These are phyloP conservation scores for Lampropteryx suffumata DNA, from an alignment of 2,888 invertebrate species.

Conservation along the genomic window DNA sequence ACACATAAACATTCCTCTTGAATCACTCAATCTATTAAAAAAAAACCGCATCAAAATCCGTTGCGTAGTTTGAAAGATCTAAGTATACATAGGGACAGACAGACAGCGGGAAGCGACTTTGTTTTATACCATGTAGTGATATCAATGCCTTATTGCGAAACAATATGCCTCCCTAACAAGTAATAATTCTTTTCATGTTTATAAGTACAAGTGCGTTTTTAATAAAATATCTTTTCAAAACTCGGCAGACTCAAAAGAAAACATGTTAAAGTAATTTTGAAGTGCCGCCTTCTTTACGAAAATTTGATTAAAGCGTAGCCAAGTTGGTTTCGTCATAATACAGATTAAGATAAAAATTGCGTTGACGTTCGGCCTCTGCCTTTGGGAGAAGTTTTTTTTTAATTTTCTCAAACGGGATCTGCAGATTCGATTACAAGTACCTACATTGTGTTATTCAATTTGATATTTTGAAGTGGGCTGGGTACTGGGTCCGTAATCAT, in stretches of 20 bases:
- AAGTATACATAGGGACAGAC: no score
- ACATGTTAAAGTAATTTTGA: slow-evolving; percentile 48
- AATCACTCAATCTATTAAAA: no score
- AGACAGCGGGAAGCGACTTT: no score
- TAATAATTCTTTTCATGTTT: no score
- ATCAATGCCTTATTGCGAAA: no score
- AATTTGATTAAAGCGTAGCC: slow-evolving; percentile 59
- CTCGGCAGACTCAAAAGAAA: slow-evolving; percentile 25
- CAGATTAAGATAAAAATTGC: slow-evolving; percentile 77
- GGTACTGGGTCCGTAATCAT: slow-evolving; percentile 31
- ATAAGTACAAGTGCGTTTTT: background rate
- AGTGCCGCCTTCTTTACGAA: slow-evolving; percentile 42
- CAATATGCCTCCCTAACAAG: no score
- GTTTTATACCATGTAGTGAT: no score
- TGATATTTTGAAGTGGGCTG: slow-evolving; percentile 50
- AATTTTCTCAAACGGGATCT: slow-evolving; percentile 76
- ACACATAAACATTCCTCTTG: no score
- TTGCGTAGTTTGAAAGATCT: no score
- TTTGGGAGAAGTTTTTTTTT: slow-evolving; percentile 72
- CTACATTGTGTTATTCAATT: slow-evolving; percentile 62
- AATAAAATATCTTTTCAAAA: slow-evolving; percentile 11
- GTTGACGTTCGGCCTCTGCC: slow-evolving; percentile 66
- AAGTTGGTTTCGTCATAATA: slow-evolving; percentile 67
- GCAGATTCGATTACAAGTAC: slow-evolving; percentile 68
- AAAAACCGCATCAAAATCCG: no score